Evolutionary conservation across 2,888 invertebrate species (phyloP), one percentile per base, ranked within the genome.

Genomic region (Thecocarcelia acutangulata): DNA sequence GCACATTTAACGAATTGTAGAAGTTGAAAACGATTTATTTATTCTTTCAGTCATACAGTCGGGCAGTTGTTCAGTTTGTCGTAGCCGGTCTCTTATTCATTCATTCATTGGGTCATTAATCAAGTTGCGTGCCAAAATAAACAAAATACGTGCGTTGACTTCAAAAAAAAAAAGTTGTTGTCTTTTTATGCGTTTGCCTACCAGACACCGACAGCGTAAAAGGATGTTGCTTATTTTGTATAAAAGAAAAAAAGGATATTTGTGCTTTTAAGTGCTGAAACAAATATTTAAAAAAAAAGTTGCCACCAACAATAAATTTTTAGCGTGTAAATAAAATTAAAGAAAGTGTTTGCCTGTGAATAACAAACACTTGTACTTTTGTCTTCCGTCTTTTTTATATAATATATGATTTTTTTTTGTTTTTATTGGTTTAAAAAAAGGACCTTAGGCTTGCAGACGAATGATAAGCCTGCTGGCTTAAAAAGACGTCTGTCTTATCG

Each of bases 71-170:
- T 21, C 64, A 52, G 8, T 66, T 21, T 6, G 24, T 9, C 21
- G 2, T 17, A 19, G 6, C 12, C 28, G 17, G 6, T n/a, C 21
- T 61, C 24, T 42, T 42, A 17, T 66, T 61, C 48, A 54, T 44
- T 63, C 63, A 33, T 33, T 70, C 78, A 87, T 82, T 83, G 86
- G 88, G 70, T 87, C 88, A 88, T 88, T 88, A 89, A 88, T 88
- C 88, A 88, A 87, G 86, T 86, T 83, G 84, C 81, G 68, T 74
- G 83, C 75, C 75, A 83, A 82, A 84, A 79, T 81, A 83, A 78
- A 81, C 64, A 77, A 80, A 83, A 79, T 80, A 83, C 81, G 83
- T 78, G 83, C 81, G 28, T 73, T 82, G 78, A 82, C 74, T 82
- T 78, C 48, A 70, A 82, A 33, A 5, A 33, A 5, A 33, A 33